Conservation (phyloP, 2,888 invertebrate genomes). For the Onthophagus sagittarius region DNA sequence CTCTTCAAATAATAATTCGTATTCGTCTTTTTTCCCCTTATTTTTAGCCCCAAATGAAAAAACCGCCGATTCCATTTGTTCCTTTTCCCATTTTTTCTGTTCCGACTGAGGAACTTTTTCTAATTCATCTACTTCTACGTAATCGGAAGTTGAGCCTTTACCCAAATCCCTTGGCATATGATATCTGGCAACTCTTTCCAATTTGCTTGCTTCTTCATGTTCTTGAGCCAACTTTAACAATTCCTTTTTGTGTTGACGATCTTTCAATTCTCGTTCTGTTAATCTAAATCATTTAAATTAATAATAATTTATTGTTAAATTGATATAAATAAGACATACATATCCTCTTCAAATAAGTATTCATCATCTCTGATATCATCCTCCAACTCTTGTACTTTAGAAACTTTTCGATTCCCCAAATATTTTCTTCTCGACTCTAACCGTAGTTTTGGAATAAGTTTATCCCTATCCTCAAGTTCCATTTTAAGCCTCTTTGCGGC, state of each 20-base stretch:
- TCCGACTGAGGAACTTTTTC: slow-evolving; percentile 82
- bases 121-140: slow-evolving; percentile 80
- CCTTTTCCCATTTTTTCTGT: slow-evolving; percentile 96
- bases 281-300: slow-evolving; percentile 56
- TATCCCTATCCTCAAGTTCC: slow-evolving; percentile 81
- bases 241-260: slow-evolving; percentile 86
- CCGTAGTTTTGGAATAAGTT: slow-evolving; percentile 82
- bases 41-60: slow-evolving; percentile 93
- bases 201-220: slow-evolving; percentile 90
- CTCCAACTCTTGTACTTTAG: slow-evolving; percentile 93
- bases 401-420: slow-evolving; percentile 91
- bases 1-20: slow-evolving; percentile 82
- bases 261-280: slow-evolving; percentile 79
- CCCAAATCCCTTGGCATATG: slow-evolving; percentile 87
- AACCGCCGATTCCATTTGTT: slow-evolving; percentile 89
- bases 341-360: slow-evolving; percentile 83
- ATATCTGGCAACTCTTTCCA: slow-evolving; percentile 90
- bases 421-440: slow-evolving; percentile 91
- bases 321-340: slow-evolving; percentile 56
- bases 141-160: slow-evolving; percentile 68
- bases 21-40: slow-evolving; percentile 57
- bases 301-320: not conserved
- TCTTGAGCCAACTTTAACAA: slow-evolving; percentile 88
- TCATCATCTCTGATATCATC: slow-evolving; percentile 95
- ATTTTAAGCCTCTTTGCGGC: slow-evolving; percentile 87